phyloP scores from a whole-genome alignment of 2,113 vertebrate species.

The Sus scrofa region T2T-Sscrofa CM000827.6:83447501-83448000 shows the following conservation, averaged over 20 bases:
- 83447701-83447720: neutral
- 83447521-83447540: neutral
- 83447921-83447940: neutral
- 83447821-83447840: neutral
- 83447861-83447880: neutral
- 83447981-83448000: neutral
- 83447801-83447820: neutral
- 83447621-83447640: neutral
- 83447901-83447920: no score
- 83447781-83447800: neutral
- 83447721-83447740: neutral
- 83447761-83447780: neutral
- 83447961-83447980: neutral
- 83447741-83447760: neutral
- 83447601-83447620: neutral
- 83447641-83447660: neutral
- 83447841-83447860: accelerated
- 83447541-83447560: accelerated
- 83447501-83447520: accelerated
- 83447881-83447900: neutral
- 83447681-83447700: neutral
- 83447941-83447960: neutral
- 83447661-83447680: neutral
- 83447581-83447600: neutral
- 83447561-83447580: no score